phyloP scores from a whole-genome alignment of 2,888 invertebrate species.

The Eupithecia dodoneata region DNA sequence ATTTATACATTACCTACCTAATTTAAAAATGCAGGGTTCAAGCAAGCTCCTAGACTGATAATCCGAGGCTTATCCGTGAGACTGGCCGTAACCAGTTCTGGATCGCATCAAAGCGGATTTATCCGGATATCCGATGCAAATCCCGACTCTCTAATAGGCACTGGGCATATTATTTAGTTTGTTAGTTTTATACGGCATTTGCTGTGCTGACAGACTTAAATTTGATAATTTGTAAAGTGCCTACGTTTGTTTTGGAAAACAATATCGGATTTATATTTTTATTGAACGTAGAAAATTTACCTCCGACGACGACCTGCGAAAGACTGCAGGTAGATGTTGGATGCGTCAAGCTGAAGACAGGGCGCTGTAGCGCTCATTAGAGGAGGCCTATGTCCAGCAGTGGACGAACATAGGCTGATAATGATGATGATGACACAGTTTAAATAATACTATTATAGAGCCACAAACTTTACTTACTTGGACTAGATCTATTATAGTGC shows the following conservation, averaged over 20 bases:
- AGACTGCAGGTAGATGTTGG: no score
- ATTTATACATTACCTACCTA: neutral
- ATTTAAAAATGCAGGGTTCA: neutral
- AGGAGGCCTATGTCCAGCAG: no score
- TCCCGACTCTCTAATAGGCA: constrained; percentile 24
- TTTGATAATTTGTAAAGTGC: neutral
- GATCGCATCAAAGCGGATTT: constrained; percentile 39
- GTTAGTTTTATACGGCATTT: constrained; percentile 1
- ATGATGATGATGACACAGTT: no score
- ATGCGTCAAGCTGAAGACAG: no score
- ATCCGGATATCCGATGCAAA: constrained; percentile 36
- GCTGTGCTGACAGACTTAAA: neutral
- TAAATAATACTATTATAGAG: no score
- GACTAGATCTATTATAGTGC: no score
- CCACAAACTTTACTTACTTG: no score
- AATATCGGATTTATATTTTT: no score
- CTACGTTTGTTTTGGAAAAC: neutral
- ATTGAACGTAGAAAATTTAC: no score
- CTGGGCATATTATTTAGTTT: neutral
- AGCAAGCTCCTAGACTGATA: constrained; percentile 27
- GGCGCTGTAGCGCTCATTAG: no score
- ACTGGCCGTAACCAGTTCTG: constrained; percentile 28
- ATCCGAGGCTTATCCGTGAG: constrained; percentile 35
- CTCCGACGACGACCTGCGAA: no score
- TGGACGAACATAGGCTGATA: no score